phyloP scores from a whole-genome alignment of 1,140 invertebrate species.

The Carcinoscorpius rotundicauda region DNA sequence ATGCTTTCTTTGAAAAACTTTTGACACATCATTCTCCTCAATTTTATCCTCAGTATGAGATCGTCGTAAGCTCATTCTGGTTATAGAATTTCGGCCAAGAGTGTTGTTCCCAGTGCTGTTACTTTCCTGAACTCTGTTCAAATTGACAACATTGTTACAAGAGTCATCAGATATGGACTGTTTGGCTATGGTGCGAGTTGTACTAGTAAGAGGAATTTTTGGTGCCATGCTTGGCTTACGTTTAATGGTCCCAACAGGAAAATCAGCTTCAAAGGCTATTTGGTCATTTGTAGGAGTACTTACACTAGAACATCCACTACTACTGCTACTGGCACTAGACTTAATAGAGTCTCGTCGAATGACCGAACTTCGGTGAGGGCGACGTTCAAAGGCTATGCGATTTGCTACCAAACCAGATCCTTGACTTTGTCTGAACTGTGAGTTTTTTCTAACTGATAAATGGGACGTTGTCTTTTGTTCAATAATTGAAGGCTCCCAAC shows the following conservation, averaged over 20 bases:
- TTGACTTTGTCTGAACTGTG: no score
- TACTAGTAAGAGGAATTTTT: slow-evolving; percentile 77
- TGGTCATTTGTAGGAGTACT: slow-evolving; percentile 22
- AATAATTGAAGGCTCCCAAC: no score
- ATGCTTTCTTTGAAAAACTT: slow-evolving; percentile 37
- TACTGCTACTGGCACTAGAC: slow-evolving; percentile 23
- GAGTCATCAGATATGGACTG: slow-evolving; percentile 15
- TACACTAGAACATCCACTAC: slow-evolving; percentile 36
- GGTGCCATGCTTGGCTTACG: slow-evolving; percentile 27
- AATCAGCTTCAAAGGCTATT: slow-evolving; percentile 51
- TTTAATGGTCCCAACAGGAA: slow-evolving; percentile 35
- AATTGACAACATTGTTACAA: slow-evolving; percentile 7
- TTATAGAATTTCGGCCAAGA: slow-evolving; percentile 12
- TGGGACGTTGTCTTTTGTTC: no score
- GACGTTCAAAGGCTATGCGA: slow-evolving; percentile 12
- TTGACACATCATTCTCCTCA: slow-evolving; percentile 25
- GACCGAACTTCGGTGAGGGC: slow-evolving; percentile 10
- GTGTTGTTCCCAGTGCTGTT: slow-evolving; percentile 17
- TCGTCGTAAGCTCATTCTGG: slow-evolving; percentile 26
- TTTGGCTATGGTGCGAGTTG: slow-evolving; percentile 53
- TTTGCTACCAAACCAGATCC: no score
- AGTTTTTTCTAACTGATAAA: no score
- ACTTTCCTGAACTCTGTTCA: slow-evolving; percentile 1
- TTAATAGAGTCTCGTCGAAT: slow-evolving; percentile 22
- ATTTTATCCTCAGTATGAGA: slow-evolving; percentile 30